Evolutionary conservation across 2,888 invertebrate species (phyloP), one percentile per base, ranked within the genome.

Genomic region (Bedellia somnulentella): DNA sequence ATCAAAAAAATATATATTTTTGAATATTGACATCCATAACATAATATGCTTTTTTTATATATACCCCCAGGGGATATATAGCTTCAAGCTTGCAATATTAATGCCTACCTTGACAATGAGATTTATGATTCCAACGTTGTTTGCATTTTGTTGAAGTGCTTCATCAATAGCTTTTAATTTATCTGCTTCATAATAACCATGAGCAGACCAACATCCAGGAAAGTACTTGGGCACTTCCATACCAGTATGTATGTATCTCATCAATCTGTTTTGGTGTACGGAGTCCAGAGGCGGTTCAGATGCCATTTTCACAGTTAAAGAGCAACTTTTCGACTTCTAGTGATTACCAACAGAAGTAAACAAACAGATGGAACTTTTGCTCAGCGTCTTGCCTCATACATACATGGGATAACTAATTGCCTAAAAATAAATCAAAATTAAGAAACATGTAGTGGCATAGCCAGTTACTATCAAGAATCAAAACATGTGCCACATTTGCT

Each of bases 191-290:
- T 68, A 81, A 40, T 78, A 79, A 37, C 76, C 66, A 36, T 79
- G 76, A 8, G 66, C 45, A 17, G 62, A 49, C 79, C 80, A 80
- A 42, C 75, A 73, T 21, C 80, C 80, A 27, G 81, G 80, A 38
- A 59, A 79, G 46, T 80, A 82, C 35, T 68, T 73, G 0, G 79
- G 76, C 10, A 57, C 39, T 39, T 80, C 79, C 45, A 61, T 63
- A 2, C 80, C 80, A 29, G 77, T 66, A 39, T 80, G 77, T 5
- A 81, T 48, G 41, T 62, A 80, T 30, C 80, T 59, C 22, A 57
- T 57, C 35, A 80, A 46, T 29, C 63, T 57, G 37, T 62, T 70
- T 33, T 57, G 58, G 17, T 68, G 44, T 30, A 46, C 46, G 12
- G 56, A 49, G 44, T 67, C 58, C 31, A 71, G 49, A 21, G 42